These are phyloP conservation scores for Streblospio benedicti DNA, from an alignment of 1,140 invertebrate genomes.

Conservation along the genomic window DNA sequence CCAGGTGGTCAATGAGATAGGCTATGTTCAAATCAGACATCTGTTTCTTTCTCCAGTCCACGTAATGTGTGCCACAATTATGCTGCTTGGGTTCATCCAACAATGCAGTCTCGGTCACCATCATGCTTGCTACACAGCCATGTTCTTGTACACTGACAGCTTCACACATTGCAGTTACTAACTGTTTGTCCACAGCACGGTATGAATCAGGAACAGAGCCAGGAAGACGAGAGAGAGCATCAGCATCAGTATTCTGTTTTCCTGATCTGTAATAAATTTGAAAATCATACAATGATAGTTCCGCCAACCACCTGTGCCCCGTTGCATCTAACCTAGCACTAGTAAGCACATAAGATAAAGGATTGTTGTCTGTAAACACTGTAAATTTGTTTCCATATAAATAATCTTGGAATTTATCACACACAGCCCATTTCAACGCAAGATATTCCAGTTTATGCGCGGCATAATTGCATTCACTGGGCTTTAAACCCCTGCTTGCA, in stretches of 20 bases:
- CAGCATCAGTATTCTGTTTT: slow-evolving; percentile 13
- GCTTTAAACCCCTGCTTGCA: neutral
- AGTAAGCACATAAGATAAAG: slow-evolving; percentile 14
- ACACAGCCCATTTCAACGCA: slow-evolving; percentile 11
- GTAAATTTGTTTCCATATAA: slow-evolving; percentile 10
- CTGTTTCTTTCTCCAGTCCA: too few relatives aligned
- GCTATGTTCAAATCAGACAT: too few relatives aligned
- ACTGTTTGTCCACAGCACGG: neutral
- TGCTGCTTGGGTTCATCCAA: slow-evolving; percentile 7
- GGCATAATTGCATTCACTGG: neutral
- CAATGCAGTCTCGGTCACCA: slow-evolving; percentile 14
- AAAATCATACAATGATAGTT: slow-evolving; percentile 10
- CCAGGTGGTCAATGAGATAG: too few relatives aligned
- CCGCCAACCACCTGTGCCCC: slow-evolving; percentile 16
- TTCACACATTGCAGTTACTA: slow-evolving; percentile 2
- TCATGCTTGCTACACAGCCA: neutral
- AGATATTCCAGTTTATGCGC: slow-evolving; percentile 9
- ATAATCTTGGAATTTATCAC: slow-evolving; percentile 16
- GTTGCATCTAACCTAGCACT: slow-evolving; percentile 19
- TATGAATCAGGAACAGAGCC: neutral
- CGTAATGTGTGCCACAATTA: neutral
- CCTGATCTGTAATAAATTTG: slow-evolving; percentile 14
- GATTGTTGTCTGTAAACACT: slow-evolving; percentile 18
- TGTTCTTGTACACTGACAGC: neutral
- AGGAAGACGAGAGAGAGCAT: slow-evolving; percentile 12